These are phyloP conservation scores for Dastarcus helophoroides DNA, from an alignment of 2,888 invertebrate genomes.

Conservation along the genomic window DNA sequence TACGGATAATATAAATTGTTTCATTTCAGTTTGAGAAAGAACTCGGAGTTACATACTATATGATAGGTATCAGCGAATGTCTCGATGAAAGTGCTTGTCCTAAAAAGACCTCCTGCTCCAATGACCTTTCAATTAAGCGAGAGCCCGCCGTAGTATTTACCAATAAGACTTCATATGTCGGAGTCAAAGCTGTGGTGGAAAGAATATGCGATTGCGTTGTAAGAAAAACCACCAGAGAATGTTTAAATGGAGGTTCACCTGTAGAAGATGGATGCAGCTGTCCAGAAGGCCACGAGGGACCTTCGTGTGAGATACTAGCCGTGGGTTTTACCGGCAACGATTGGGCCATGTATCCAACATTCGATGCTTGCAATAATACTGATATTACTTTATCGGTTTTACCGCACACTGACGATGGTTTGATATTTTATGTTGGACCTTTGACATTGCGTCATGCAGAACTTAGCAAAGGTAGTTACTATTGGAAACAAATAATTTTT, in stretches of 20 bases:
- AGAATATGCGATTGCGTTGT: slow-evolving; percentile 56
- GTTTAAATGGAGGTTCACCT: slow-evolving; percentile 41
- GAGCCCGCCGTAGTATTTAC: slow-evolving; percentile 79
- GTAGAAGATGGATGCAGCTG: slow-evolving; percentile 63
- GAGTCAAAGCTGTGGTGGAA: slow-evolving; percentile 74
- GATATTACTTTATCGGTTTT: slow-evolving; percentile 71
- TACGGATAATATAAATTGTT: slow-evolving; percentile 13
- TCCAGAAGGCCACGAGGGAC: slow-evolving; percentile 63
- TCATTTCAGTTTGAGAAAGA: slow-evolving; percentile 51
- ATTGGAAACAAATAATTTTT: slow-evolving; percentile 1
- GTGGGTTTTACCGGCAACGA: slow-evolving; percentile 85
- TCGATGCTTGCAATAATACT: slow-evolving; percentile 77
- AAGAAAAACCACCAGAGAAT: slow-evolving; percentile 17
- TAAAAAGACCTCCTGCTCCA: slow-evolving; percentile 69
- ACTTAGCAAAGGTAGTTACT: slow-evolving; percentile 48
- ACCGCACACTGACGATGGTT: slow-evolving; percentile 63
- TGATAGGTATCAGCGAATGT: slow-evolving; percentile 89
- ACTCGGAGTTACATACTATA: slow-evolving; percentile 61
- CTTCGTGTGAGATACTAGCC: slow-evolving; percentile 80
- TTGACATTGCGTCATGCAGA: slow-evolving; percentile 42
- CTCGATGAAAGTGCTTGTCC: slow-evolving; percentile 58
- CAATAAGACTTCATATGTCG: slow-evolving; percentile 88
- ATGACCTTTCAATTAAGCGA: slow-evolving; percentile 56
- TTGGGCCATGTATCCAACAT: slow-evolving; percentile 84
- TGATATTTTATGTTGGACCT: slow-evolving; percentile 89